Evolutionary conservation across 92 coral and sea anemone genomes (phyloP).

Genomic region (Heliopora coerulea): DNA sequence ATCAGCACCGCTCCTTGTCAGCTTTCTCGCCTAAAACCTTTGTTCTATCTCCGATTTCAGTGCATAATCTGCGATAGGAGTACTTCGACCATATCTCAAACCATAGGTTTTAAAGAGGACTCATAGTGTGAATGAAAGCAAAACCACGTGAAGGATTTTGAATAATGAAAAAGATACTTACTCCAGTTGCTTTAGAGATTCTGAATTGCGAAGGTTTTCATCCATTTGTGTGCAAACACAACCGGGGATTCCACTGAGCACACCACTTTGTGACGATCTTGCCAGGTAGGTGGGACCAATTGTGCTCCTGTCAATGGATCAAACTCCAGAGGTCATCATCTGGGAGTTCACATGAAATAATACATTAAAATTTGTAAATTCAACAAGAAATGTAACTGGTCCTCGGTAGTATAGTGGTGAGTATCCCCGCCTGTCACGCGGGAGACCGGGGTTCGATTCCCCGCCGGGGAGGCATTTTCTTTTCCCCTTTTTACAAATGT

Average conservation of each 20-base stretch:
- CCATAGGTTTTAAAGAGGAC: no score
- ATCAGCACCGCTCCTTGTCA: not conserved
- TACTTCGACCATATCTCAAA: no score
- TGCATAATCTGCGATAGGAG: no score
- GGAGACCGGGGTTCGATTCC: slow-evolving; percentile 47
- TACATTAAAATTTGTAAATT: no score
- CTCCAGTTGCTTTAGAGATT: slow-evolving; percentile 6
- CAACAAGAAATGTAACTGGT: not conserved
- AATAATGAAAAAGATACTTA: no score
- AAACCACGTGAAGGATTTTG: no score
- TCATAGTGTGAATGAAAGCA: no score
- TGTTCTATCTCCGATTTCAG: not conserved
- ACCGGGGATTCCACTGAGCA: not conserved
- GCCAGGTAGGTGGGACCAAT: no score
- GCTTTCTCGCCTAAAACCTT: not conserved
- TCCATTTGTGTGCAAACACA: slow-evolving; percentile 35
- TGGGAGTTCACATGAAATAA: no score
- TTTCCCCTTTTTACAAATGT: not conserved
- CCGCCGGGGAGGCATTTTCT: slow-evolving; percentile 37
- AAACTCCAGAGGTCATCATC: no score
- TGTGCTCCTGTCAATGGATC: no score
- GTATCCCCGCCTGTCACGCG: slow-evolving; percentile 53
- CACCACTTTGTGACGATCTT: slow-evolving; percentile 5
- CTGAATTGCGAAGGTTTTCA: slow-evolving; percentile 10
- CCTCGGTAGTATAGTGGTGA: slow-evolving; percentile 47